Conservation (phyloP, 1,140 invertebrate species). For the Aphis craccivora region DNA sequence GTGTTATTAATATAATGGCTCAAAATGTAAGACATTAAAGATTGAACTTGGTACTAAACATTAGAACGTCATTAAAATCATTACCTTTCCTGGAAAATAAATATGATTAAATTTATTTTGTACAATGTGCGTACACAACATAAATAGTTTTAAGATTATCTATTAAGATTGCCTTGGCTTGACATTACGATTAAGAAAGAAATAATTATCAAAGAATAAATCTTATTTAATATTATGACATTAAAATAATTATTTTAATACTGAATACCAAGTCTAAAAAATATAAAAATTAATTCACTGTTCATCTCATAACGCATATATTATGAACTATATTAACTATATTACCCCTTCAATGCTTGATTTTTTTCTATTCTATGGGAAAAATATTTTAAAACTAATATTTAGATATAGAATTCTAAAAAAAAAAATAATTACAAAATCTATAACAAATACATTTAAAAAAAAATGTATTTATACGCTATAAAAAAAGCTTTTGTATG, state of each 20-base stretch:
- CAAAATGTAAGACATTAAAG: not conserved
- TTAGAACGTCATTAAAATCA: slow-evolving; percentile 2
- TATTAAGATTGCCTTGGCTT: not conserved
- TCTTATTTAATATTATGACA: not conserved
- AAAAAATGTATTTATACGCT: not conserved
- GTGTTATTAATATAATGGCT: not conserved
- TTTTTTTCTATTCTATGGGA: too few species aligned
- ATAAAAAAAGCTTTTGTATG: not conserved
- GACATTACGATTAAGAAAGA: not conserved
- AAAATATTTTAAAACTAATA: too few species aligned
- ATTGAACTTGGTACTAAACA: not conserved
- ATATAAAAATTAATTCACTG: not conserved
- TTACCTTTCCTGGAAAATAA: not conserved
- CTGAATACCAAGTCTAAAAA: too few species aligned
- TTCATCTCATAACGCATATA: not conserved
- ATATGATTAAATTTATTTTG: slow-evolving; percentile 16
- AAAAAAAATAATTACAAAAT: too few species aligned
- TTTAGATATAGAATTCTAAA: too few species aligned
- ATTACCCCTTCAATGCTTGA: not conserved
- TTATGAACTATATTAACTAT: not conserved
- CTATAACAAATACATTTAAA: not conserved
- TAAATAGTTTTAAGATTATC: slow-evolving; percentile 3
- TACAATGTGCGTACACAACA: not conserved
- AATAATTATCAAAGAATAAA: not conserved
- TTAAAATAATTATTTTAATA: not conserved